phyloP scores from a whole-genome alignment of 1,140 invertebrate genomes.

The Hypothenemus hampei region DNA sequence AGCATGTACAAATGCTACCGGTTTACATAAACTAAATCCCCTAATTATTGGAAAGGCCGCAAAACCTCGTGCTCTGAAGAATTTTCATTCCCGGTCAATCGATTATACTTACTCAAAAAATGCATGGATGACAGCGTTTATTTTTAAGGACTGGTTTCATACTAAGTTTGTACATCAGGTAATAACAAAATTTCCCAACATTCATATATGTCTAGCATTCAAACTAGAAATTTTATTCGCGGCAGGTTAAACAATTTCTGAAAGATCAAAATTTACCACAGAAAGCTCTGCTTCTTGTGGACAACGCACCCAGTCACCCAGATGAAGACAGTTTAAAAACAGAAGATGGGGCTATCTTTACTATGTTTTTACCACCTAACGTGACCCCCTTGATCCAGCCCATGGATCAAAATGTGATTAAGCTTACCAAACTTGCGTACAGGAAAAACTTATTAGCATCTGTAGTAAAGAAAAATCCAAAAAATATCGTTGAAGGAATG shows the following conservation, averaged over 20 bases:
- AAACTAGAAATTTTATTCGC: too few species aligned
- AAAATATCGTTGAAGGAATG: neutral
- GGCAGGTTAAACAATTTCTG: conserved; percentile 16
- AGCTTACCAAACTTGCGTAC: conserved; percentile 33
- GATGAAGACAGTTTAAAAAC: neutral
- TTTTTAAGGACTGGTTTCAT: neutral
- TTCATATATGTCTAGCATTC: too few species aligned
- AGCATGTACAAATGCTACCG: conserved; percentile 32
- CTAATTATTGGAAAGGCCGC: neutral
- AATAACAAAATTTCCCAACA: too few species aligned
- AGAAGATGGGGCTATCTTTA: conserved; percentile 25
- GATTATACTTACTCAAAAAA: too few species aligned
- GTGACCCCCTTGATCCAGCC: conserved; percentile 40
- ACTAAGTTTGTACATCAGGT: neutral
- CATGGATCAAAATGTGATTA: conserved; percentile 40
- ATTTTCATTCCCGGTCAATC: neutral
- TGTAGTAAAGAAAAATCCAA: neutral
- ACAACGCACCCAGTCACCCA: conserved; percentile 39
- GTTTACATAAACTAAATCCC: neutral
- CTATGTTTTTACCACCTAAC: conserved; percentile 37
- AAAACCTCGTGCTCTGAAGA: conserved; percentile 1
- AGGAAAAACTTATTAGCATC: conserved; percentile 1
- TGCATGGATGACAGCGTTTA: neutral
- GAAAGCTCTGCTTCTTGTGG: conserved; percentile 36
- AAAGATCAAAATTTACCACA: conserved; percentile 3